Conservation (phyloP, 2,888 invertebrate species). For the Pristionchus japonicus region DNA sequence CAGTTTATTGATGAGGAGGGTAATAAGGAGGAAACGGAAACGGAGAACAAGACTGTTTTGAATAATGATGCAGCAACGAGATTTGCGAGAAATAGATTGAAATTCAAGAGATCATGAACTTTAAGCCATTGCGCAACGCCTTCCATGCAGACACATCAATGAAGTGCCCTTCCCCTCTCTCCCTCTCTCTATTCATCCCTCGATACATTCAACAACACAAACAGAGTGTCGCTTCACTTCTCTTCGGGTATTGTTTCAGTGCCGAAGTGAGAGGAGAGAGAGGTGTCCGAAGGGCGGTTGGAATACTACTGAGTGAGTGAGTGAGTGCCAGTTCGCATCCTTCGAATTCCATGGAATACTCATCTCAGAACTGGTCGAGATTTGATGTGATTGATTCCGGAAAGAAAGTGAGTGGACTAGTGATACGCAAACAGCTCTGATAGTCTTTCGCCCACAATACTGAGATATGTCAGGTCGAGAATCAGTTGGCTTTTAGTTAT, state of each 20-base stretch:
- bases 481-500: not conserved
- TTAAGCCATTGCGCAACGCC: not conserved
- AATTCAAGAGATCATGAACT: not conserved
- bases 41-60: too few relatives aligned
- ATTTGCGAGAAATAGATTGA: not conserved
- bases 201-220: conserved; percentile 26
- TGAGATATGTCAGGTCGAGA: not conserved
- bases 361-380: not conserved
- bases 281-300: not conserved
- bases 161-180: not conserved
- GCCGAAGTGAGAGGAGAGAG: not conserved
- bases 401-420: not conserved
- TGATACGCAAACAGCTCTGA: not conserved
- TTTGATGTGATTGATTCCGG: not conserved
- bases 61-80: not conserved
- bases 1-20: not conserved
- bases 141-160: not conserved
- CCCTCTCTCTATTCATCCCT: conserved; percentile 4
- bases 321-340: not conserved
- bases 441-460: not conserved
- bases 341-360: not conserved
- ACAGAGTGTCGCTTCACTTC: conserved; percentile 17
- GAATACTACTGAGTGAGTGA: not conserved
- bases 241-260: conserved; percentile 19
- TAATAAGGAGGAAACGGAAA: not conserved